phyloP scores from a whole-genome alignment of 2,113 vertebrate genomes.

The Malurus alboscapulatus region DNA sequence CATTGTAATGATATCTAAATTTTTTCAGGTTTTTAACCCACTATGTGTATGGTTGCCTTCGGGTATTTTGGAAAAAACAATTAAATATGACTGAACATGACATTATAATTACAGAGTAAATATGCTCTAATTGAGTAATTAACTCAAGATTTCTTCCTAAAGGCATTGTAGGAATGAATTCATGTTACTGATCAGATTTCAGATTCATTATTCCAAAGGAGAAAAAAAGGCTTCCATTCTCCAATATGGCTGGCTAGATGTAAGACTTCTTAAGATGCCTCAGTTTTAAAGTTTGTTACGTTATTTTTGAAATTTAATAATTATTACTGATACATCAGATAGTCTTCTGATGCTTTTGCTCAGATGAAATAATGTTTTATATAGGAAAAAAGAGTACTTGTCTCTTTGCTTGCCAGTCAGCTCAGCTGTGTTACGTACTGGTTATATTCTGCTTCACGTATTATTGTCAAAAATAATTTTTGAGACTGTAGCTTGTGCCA shows the following conservation, averaged over 20 bases:
- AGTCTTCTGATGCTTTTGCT: neutral
- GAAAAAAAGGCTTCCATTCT: neutral
- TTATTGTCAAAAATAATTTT: slow-evolving; percentile 3
- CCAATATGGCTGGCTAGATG: neutral
- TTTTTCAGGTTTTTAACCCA: slow-evolving; percentile 9
- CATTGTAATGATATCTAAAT: neutral
- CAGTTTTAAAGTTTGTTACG: neutral
- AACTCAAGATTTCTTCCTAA: slow-evolving; percentile 64
- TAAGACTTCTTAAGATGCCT: neutral
- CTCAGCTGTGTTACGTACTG: neutral
- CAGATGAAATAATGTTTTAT: neutral
- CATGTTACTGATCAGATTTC: slow-evolving; percentile 50
- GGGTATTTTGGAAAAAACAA: slow-evolving; percentile 67
- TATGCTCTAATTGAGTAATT: slow-evolving; percentile 64
- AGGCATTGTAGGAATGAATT: slow-evolving; percentile 41
- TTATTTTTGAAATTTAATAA: neutral
- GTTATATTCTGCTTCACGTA: neutral
- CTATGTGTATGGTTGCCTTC: slow-evolving; percentile 4
- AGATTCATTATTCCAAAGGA: slow-evolving; percentile 7
- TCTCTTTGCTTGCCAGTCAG: neutral
- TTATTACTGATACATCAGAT: neutral
- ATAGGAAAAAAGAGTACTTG: neutral
- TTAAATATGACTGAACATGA: slow-evolving; percentile 57
- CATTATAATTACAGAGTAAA: slow-evolving; percentile 66
- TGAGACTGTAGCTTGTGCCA: neutral